A percentile compares a stretch with the other conserved stretches of the same genome.
phyloP scores from a whole-genome alignment of 2,797 vertebrate species.

The Threskiornis aethiopicus region DNA sequence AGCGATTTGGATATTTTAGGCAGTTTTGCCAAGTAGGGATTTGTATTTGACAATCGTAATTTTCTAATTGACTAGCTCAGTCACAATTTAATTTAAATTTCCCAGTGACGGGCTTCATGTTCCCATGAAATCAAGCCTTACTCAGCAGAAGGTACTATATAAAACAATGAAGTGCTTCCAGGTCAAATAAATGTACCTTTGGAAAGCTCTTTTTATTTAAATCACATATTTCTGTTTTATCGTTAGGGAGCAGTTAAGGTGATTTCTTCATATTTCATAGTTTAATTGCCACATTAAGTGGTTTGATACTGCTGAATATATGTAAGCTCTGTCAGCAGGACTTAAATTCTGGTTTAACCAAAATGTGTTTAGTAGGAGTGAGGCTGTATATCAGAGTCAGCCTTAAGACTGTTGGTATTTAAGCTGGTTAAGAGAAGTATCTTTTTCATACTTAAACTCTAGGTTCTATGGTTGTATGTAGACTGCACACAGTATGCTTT shows the following conservation, averaged over 20 bases:
- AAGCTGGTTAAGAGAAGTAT: background rate
- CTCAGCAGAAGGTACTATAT: background rate
- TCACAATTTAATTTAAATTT: background rate
- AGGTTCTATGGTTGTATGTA: background rate
- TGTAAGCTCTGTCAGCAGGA: background rate
- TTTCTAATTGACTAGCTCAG: background rate
- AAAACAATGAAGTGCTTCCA: background rate
- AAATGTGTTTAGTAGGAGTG: background rate
- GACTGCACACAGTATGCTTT: background rate
- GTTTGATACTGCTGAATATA: background rate
- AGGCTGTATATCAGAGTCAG: background rate
- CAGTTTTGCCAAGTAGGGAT: background rate
- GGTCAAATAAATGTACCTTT: background rate
- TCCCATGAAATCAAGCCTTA: background rate
- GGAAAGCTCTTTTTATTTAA: background rate
- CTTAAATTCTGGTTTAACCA: constrained; percentile 10
- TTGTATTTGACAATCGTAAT: background rate
- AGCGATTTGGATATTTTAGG: background rate
- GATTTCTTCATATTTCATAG: background rate
- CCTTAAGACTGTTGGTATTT: background rate
- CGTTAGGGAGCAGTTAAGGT: background rate
- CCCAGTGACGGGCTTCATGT: background rate
- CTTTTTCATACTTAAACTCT: background rate
- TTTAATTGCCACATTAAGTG: background rate
- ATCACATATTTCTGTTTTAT: background rate